phyloP scores from a whole-genome alignment of 2,113 vertebrate species.

The Lethenteron camtschaticum region DNA sequence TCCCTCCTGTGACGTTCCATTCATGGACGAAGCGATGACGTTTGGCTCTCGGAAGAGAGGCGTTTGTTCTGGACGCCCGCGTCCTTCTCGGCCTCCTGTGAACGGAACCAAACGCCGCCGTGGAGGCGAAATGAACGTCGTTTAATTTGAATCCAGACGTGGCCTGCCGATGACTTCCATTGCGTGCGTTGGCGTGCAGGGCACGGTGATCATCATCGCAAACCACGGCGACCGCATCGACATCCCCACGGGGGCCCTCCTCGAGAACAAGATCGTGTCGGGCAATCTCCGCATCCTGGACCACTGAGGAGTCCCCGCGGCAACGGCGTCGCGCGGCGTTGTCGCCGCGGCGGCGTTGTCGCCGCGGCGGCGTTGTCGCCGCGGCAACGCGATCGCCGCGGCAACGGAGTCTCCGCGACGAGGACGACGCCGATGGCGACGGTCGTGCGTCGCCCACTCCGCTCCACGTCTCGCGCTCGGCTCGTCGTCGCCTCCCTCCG shows the following conservation, averaged over 20 bases:
- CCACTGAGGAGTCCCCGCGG: constrained; percentile 32
- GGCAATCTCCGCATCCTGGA: constrained; percentile 94
- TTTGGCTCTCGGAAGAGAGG: no score
- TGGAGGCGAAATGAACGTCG: no score
- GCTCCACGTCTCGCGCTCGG: no score
- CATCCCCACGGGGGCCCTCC: constrained; percentile 72
- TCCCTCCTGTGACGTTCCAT: no score
- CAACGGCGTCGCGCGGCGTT: neutral
- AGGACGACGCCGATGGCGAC: neutral
- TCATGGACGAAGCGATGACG: no score
- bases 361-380: neutral
- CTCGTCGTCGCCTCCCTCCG: no score
- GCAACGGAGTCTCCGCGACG: neutral
- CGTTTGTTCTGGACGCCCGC: no score
- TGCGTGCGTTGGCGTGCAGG: constrained; percentile 22
- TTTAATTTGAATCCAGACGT: no score
- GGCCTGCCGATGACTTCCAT: no score
- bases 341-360: neutral
- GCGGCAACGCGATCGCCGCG: neutral
- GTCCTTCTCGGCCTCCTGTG: no score
- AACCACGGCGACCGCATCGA: constrained; percentile 94
- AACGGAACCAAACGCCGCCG: no score
- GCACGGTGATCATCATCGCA: constrained; percentile 95
- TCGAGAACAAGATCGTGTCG: constrained; percentile 96
- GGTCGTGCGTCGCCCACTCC: no score